Conservation (phyloP, 2,113 vertebrate species). For the Hippocampus barbouri region DNA sequence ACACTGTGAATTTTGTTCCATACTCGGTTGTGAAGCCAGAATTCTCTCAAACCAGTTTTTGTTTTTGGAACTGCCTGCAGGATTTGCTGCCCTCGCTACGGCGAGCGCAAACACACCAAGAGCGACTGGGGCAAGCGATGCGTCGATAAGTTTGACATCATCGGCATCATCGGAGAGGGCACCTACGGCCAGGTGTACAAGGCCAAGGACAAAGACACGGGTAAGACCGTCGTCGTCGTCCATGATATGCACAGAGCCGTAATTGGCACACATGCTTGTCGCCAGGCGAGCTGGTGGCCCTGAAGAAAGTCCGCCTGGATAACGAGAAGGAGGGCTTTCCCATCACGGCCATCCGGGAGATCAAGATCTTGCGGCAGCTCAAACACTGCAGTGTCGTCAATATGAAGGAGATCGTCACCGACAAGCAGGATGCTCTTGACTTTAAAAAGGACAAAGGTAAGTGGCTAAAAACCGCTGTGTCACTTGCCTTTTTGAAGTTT, state of each 20-base stretch:
- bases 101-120: slow-evolving; percentile 91
- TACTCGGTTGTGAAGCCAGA: neutral
- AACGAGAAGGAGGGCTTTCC: slow-evolving; percentile 98
- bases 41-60: neutral
- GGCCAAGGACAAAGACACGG: slow-evolving; percentile 97
- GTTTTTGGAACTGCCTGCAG: slow-evolving; percentile 53
- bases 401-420: slow-evolving; percentile 99
- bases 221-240: slow-evolving; percentile 55
- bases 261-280: neutral
- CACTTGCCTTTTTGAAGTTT: neutral
- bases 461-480: neutral
- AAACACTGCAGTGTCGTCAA: slow-evolving; percentile 97
- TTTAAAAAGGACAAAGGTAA: slow-evolving; percentile 99
- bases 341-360: slow-evolving; percentile 96
- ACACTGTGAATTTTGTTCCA: neutral
- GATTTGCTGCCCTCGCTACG: slow-evolving; percentile 98
- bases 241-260: neutral
- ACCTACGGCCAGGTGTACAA: slow-evolving; percentile 99
- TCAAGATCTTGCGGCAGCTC: slow-evolving; percentile 94
- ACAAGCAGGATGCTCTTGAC: slow-evolving; percentile 97
- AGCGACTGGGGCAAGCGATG: slow-evolving; percentile 98
- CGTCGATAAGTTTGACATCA: slow-evolving; percentile 97
- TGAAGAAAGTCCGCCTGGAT: slow-evolving; percentile 97
- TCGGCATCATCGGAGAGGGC: slow-evolving; percentile 96
- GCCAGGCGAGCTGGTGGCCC: slow-evolving; percentile 89